Evolutionary conservation across 2,113 vertebrate genomes (phyloP).

Genomic region (Hippocampus zosterae): DNA sequence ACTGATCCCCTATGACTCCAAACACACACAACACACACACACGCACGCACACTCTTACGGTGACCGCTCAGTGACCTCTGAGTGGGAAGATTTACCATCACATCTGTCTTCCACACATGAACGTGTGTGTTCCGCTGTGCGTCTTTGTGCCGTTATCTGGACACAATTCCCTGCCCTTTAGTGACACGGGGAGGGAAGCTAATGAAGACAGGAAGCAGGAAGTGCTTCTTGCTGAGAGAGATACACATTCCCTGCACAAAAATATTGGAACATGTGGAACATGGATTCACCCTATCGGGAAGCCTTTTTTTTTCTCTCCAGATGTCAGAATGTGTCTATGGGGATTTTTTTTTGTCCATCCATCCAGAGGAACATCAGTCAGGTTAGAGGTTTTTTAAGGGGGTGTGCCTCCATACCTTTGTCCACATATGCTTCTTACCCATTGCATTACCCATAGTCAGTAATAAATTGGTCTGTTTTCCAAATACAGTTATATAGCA

Average conservation of each 20-base stretch:
- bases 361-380: neutral
- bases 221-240: conserved; percentile 2
- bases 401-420: neutral
- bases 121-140: conserved; percentile 42
- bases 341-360: neutral
- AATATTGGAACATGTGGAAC: neutral
- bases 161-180: conserved; percentile 31
- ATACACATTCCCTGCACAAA: conserved; percentile 9
- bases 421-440: neutral
- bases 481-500: neutral
- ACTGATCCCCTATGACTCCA: conserved; percentile 31
- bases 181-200: conserved; percentile 23
- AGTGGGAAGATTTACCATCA: conserved; percentile 51
- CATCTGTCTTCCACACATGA: conserved; percentile 50
- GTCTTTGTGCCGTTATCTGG: conserved; percentile 35
- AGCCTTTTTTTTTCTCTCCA: neutral
- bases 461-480: neutral
- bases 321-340: conserved; percentile 12
- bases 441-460: neutral
- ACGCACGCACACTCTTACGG: conserved; percentile 11
- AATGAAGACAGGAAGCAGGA: conserved; percentile 11
- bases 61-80: conserved; percentile 51
- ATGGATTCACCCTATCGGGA: neutral
- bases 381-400: neutral
- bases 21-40: conserved; percentile 16